These are phyloP conservation scores for Icerya purchasi DNA, from an alignment of 2,888 invertebrate species.

Conservation along the genomic window DNA sequence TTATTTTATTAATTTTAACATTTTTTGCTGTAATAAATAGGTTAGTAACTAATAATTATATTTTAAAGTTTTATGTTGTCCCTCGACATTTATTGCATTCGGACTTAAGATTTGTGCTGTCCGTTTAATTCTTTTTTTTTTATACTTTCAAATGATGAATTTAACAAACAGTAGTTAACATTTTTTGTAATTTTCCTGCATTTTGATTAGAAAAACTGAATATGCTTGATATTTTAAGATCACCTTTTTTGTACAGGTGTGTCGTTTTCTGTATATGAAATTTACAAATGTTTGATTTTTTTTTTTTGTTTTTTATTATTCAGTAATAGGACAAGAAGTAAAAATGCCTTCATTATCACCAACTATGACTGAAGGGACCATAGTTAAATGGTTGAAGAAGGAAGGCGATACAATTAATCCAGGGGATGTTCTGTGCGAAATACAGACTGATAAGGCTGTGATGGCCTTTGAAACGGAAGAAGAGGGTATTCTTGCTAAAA, in stretches of 20 bases:
- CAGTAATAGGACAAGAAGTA: constrained; percentile 27
- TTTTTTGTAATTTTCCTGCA: background rate
- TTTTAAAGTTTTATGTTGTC: too few relatives aligned
- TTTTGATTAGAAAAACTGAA: background rate
- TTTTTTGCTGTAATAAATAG: too few relatives aligned
- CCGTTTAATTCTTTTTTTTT: background rate
- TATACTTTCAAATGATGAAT: background rate
- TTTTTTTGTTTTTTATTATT: background rate
- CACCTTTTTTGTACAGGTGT: too few relatives aligned
- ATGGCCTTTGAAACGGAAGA: constrained; percentile 37
- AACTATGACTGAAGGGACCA: constrained; percentile 38
- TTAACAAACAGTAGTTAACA: background rate
- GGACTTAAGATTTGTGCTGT: too few relatives aligned
- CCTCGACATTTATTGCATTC: too few relatives aligned
- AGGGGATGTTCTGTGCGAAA: constrained; percentile 40
- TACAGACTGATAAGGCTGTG: constrained; percentile 42
- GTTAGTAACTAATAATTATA: too few relatives aligned
- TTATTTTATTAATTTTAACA: too few relatives aligned
- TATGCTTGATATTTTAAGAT: too few relatives aligned
- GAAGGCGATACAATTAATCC: constrained; percentile 32
- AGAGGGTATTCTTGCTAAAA: constrained; percentile 37
- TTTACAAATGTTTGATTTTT: background rate
- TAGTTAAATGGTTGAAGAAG: constrained; percentile 34
- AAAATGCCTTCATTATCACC: constrained; percentile 39
- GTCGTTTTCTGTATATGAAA: too few relatives aligned